These are phyloP conservation scores for Cephonodes hylas DNA, from an alignment of 2,888 invertebrate genomes.

Conservation along the genomic window DNA sequence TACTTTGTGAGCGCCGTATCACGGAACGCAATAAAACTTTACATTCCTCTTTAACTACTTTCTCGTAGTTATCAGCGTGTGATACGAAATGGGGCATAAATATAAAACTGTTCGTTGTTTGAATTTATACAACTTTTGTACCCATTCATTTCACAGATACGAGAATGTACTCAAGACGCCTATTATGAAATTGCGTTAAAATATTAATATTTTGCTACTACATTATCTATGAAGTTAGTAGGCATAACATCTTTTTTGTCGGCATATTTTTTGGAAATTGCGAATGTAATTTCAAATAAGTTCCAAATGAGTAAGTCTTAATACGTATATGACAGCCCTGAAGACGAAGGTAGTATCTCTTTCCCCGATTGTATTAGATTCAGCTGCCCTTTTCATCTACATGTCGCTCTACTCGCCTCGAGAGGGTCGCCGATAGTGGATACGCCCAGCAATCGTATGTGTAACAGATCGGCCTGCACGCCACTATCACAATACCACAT, in stretches of 20 bases:
- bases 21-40: slow-evolving; percentile 76
- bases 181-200: too few relatives aligned
- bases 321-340: slow-evolving; percentile 54
- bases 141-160: background rate
- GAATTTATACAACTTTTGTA: slow-evolving; percentile 11
- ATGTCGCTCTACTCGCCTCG: slow-evolving; percentile 69
- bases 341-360: slow-evolving; percentile 66
- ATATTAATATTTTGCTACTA: background rate
- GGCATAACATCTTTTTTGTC: too few relatives aligned
- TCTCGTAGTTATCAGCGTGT: slow-evolving; percentile 68
- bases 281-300: too few relatives aligned
- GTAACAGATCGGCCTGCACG: slow-evolving; percentile 26
- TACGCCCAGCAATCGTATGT: slow-evolving; percentile 44
- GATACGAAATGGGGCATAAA: slow-evolving; percentile 64
- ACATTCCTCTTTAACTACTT: slow-evolving; percentile 77
- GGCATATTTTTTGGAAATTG: too few relatives aligned
- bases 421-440: slow-evolving; percentile 63
- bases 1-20: slow-evolving; percentile 69
- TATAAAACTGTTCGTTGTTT: slow-evolving; percentile 43
- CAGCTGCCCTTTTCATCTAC: slow-evolving; percentile 81
- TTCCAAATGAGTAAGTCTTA: background rate
- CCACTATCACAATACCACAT: slow-evolving; percentile 22
- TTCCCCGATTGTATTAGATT: slow-evolving; percentile 81
- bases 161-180: background rate
- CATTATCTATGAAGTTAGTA: too few relatives aligned